Conservation (phyloP, 2,888 invertebrate species). For the Hypomecis punctinalis region DNA sequence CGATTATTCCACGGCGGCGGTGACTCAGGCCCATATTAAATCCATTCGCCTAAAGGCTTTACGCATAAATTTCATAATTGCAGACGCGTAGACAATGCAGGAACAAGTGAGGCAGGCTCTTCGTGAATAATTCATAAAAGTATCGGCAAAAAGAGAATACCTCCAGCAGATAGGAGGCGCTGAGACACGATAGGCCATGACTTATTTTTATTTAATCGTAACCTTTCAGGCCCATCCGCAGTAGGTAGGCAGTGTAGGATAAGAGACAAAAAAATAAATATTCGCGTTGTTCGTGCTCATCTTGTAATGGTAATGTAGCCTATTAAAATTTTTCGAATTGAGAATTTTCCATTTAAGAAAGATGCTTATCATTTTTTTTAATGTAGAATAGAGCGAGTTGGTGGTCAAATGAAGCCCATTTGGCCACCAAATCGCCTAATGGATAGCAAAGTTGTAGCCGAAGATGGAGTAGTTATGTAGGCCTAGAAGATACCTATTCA, state of each 20-base stretch:
- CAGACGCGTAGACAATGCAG: slow-evolving; percentile 79
- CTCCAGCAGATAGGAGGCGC: slow-evolving; percentile 57
- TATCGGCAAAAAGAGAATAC: slow-evolving; percentile 61
- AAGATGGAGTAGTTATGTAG: no score
- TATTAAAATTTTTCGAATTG: slow-evolving; percentile 37
- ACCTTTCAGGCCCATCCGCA: slow-evolving; percentile 64
- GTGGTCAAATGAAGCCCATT: no score
- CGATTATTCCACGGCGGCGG: slow-evolving; percentile 57
- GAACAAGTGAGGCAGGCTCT: slow-evolving; percentile 71
- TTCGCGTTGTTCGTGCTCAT: slow-evolving; percentile 52
- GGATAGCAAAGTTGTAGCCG: no score
- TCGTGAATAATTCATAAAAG: slow-evolving; percentile 75
- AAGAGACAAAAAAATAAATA: slow-evolving; percentile 51
- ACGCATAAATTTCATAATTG: slow-evolving; percentile 81
- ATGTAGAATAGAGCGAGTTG: no score
- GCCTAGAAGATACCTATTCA: no score
- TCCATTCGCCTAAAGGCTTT: slow-evolving; percentile 74
- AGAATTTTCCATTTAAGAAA: neutral
- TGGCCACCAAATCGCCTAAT: no score
- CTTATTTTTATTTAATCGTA: slow-evolving; percentile 66
- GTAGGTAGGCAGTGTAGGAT: slow-evolving; percentile 54
- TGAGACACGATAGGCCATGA: slow-evolving; percentile 59
- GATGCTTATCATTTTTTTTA: neutral
- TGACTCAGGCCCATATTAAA: slow-evolving; percentile 72
- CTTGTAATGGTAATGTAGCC: slow-evolving; percentile 51